phyloP scores from a whole-genome alignment of 2,797 vertebrate species.

The Coilia nasus region DNA sequence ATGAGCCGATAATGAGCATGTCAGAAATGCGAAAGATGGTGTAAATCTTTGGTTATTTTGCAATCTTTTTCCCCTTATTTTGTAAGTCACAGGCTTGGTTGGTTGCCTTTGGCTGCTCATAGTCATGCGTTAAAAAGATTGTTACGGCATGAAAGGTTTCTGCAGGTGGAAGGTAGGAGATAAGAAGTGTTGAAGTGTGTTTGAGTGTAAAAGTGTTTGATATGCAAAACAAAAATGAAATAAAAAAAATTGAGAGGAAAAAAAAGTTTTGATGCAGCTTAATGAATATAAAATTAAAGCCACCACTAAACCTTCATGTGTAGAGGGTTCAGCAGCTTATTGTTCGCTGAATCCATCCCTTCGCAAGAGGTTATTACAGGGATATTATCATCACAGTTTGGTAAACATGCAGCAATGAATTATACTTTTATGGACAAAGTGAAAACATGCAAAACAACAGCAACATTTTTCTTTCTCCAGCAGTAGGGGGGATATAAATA shows the following conservation, averaged over 20 bases:
- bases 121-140: not conserved
- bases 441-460: not conserved
- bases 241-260: not conserved
- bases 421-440: not conserved
- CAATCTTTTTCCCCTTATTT: not conserved
- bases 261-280: not conserved
- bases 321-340: not conserved
- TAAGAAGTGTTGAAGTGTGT: conserved; percentile 3
- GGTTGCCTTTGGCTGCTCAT: not conserved
- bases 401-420: not conserved
- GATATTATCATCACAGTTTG: conserved; percentile 4
- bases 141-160: conserved; percentile 15
- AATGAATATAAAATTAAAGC: conserved; percentile 11
- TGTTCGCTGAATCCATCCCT: not conserved
- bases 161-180: conserved; percentile 3
- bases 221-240: not conserved
- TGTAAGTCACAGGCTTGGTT: not conserved
- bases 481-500: not conserved
- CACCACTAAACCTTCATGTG: not conserved
- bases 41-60: conserved; percentile 9
- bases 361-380: not conserved
- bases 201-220: conserved; percentile 2
- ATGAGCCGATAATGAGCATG: not conserved
- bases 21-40: not conserved
- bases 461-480: not conserved